These are phyloP conservation scores for Sebastes minor DNA, from an alignment of 2,797 vertebrate genomes.

Conservation along the genomic window DNA sequence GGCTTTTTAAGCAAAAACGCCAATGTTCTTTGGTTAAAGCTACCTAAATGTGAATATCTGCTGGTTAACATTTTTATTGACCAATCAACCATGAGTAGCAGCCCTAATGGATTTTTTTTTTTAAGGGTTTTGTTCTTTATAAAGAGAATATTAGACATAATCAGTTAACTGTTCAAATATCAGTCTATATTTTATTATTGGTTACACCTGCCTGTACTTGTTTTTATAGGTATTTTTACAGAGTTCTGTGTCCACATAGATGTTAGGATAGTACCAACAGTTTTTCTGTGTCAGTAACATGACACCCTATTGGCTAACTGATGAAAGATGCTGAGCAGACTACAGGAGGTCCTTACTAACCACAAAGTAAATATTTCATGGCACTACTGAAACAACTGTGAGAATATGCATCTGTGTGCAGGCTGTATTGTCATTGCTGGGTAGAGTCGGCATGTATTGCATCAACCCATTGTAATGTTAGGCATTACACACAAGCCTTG, in stretches of 20 bases:
- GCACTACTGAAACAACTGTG: slow-evolving; percentile 13
- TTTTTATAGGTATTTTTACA: background rate
- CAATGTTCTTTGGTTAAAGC: background rate
- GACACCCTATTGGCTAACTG: slow-evolving; percentile 36
- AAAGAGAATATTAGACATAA: background rate
- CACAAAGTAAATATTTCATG: slow-evolving; percentile 69
- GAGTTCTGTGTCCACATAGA: background rate
- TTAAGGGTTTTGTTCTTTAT: background rate
- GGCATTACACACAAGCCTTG: slow-evolving; percentile 36
- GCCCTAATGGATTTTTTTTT: background rate
- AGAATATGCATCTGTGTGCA: slow-evolving; percentile 21
- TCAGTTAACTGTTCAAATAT: background rate
- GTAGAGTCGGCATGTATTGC: background rate
- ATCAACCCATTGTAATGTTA: slow-evolving; percentile 15
- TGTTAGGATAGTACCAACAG: background rate
- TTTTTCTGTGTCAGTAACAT: slow-evolving; percentile 32
- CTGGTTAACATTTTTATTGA: background rate
- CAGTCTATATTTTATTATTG: background rate
- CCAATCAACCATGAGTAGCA: background rate
- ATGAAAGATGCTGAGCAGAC: slow-evolving; percentile 36
- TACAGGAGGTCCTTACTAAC: slow-evolving; percentile 33
- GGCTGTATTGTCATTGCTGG: background rate
- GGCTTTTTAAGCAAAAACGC: background rate
- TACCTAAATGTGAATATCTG: background rate
- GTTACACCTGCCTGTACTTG: background rate